Evolutionary conservation across 1,140 invertebrate species (phyloP), one percentile per base, ranked within the genome.

Genomic region (Drosophila arizonae): DNA sequence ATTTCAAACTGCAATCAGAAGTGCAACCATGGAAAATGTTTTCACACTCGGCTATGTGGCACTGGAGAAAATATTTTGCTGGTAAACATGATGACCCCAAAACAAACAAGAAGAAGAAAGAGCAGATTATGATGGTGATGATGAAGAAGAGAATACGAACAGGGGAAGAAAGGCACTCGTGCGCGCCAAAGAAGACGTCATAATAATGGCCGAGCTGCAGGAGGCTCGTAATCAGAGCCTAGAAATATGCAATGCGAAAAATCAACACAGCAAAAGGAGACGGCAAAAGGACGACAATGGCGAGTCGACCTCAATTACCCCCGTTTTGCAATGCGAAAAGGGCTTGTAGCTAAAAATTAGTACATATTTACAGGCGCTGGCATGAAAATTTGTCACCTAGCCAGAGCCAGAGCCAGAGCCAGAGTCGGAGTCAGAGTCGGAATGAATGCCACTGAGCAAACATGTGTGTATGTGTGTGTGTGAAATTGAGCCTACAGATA

Each of bases 351-450:
- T 62, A 60, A 57, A 48, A 55, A 43, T 89, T 72, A 74, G 56
- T 76, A 73, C 82, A 87, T 81, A 90, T 85, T 87, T 81, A 77
- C 80, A 85, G 82, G 88, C 88, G 88, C 85, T 85, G 76, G 78
- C 73, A 81, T 76, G 79, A 82, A 85, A 90, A 90, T 88, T 90
- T 90, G 88, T 90, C 88, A 90, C 88, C 88, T 90, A 72, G 76
- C 28, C 36, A 10, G 28, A 30, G 4, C 30, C 45, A 3, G 17
- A 24, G 45, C 28, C 11, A 17, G 28, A 66, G 69, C 64, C 63
- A 24, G 68, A 39, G 41, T 36, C 17, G 9, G 43, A 55, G 71
- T 50, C 11, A 17, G 28, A 66, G 69, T 56, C 63, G 15, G 21
- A 61, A 62, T 56, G 64, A 73, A 73, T 73, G 65, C 50, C 57